phyloP scores from a whole-genome alignment of 2,888 invertebrate species.

The Lacanobia wlatinum region DNA sequence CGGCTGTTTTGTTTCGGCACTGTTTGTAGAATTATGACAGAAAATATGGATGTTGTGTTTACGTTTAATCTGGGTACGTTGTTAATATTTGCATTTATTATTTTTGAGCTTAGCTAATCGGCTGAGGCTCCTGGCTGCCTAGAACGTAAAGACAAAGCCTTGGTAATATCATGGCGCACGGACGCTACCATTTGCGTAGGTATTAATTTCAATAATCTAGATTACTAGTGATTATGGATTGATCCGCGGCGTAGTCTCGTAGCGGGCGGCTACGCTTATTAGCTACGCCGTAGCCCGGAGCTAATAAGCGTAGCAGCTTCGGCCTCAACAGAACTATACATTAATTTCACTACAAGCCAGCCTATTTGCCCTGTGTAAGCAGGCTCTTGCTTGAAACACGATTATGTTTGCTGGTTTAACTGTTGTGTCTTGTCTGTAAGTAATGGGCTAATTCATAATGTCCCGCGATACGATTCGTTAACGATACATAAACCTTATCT shows the following conservation, averaged over 20 bases:
- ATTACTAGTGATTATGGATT: background rate
- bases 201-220: background rate
- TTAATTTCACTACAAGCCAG: no score
- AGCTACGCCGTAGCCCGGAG: slow-evolving; percentile 24
- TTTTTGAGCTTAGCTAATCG: background rate
- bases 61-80: background rate
- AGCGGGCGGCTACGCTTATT: slow-evolving; percentile 4
- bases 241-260: slow-evolving; percentile 8
- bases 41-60: slow-evolving; percentile 6
- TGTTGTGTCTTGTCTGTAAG: background rate
- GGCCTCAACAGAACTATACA: no score
- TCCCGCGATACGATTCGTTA: background rate
- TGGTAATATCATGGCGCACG: background rate
- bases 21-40: slow-evolving; percentile 11
- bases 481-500: slow-evolving; percentile 5
- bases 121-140: background rate
- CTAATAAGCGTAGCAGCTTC: background rate
- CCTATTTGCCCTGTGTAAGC: no score
- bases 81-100: slow-evolving; percentile 11
- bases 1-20: slow-evolving; percentile 6
- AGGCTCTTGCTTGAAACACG: no score
- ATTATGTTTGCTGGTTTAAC: background rate
- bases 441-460: slow-evolving; percentile 5
- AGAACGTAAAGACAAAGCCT: background rate
- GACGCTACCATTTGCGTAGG: background rate